Evolutionary conservation across 2,888 invertebrate genomes (phyloP).

Genomic region (Teleogryllus oceanicus): DNA sequence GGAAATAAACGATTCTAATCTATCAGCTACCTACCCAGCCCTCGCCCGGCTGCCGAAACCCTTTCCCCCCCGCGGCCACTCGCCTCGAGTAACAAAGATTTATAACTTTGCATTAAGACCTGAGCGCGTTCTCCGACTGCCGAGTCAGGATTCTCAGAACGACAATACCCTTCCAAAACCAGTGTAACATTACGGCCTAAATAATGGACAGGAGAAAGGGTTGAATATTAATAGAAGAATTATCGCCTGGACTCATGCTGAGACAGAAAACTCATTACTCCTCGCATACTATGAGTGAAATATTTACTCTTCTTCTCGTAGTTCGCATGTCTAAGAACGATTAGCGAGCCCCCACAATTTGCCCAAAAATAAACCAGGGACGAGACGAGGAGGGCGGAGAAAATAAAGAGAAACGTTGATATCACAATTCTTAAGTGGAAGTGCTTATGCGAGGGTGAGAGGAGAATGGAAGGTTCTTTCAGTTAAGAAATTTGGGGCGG

Average conservation of each 20-base stretch:
- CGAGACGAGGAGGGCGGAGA: neutral
- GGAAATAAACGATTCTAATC: constrained; percentile 18
- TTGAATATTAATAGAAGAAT: neutral
- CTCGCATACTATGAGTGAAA: neutral
- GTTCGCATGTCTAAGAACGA: constrained; percentile 18
- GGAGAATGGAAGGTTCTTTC: constrained; percentile 6
- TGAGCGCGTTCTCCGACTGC: neutral
- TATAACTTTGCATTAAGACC: neutral
- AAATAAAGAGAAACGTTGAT: neutral
- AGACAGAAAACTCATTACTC: constrained; percentile 9
- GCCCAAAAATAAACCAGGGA: neutral
- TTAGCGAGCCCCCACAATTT: neutral
- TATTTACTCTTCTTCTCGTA: constrained; percentile 7
- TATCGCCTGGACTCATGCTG: neutral
- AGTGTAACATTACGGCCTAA: neutral
- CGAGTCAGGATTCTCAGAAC: constrained; percentile 8
- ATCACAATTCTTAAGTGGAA: constrained; percentile 1
- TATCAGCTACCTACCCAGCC: neutral
- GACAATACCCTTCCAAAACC: neutral
- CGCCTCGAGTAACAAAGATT: constrained; percentile 1
- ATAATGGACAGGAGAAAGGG: constrained; percentile 4
- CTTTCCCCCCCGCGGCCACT: neutral
- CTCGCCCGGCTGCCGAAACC: neutral
- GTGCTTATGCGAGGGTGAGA: neutral
- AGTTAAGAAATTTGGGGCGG: constrained; percentile 1